Evolutionary conservation across 2,113 vertebrate species (phyloP).

Genomic region (Dryoscopus gambensis): DNA sequence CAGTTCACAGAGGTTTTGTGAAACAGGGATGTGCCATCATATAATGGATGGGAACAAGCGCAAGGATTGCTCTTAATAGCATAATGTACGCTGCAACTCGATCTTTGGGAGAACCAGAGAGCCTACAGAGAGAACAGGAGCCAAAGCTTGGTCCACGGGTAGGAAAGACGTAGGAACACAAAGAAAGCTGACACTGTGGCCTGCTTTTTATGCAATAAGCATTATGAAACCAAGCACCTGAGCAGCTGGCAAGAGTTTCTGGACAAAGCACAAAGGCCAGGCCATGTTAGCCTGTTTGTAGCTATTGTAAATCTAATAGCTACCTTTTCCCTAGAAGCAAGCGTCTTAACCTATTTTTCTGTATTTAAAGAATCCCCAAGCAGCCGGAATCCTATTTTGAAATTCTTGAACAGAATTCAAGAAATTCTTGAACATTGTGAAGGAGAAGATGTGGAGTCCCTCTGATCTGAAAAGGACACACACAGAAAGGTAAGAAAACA

Average conservation of each 20-base stretch:
- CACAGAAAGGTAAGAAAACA: not conserved
- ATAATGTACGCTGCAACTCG: not conserved
- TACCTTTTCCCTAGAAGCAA: not conserved
- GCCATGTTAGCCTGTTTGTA: not conserved
- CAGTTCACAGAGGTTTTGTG: not conserved
- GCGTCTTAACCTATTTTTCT: not conserved
- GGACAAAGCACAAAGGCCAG: not conserved
- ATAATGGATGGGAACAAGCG: not conserved
- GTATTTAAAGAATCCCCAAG: not conserved
- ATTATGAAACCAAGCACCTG: not conserved
- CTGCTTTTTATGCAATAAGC: not conserved
- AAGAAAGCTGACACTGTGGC: not conserved
- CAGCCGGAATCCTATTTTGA: not conserved
- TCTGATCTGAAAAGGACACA: not conserved
- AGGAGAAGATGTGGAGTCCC: not conserved
- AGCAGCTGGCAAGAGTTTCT: not conserved
- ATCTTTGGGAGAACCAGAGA: not conserved
- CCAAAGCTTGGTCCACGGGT: not conserved
- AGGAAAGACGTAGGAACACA: not conserved
- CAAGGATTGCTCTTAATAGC: not conserved
- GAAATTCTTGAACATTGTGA: not conserved
- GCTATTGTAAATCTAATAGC: not conserved
- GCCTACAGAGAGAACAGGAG: not conserved
- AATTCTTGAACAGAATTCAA: not conserved
- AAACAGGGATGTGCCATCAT: not conserved